These are phyloP conservation scores for Actinia equina DNA, from an alignment of 64 coral and sea anemone genomes.

Conservation along the genomic window DNA sequence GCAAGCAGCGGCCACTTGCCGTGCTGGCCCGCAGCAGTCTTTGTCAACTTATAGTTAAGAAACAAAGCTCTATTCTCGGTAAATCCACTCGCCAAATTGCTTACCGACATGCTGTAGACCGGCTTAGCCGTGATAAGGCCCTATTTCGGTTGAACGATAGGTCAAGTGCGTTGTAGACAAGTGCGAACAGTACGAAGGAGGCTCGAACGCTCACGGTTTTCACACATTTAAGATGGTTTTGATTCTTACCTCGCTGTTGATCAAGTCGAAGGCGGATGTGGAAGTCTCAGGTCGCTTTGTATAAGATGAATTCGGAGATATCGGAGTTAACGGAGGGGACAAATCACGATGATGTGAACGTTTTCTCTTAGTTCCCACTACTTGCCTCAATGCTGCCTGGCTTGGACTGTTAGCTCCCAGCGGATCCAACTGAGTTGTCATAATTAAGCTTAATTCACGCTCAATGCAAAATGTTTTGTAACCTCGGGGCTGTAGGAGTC, in stretches of 20 bases:
- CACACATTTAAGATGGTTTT: constrained; percentile 24
- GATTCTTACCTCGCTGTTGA: constrained; percentile 85
- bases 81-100: background rate
- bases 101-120: constrained; percentile 34
- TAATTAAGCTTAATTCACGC: constrained; percentile 99
- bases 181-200: constrained; percentile 45
- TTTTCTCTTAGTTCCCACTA: constrained; percentile 70
- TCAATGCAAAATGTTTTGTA: constrained; percentile 98
- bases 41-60: constrained; percentile 21
- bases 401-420: constrained; percentile 71
- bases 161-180: constrained; percentile 64
- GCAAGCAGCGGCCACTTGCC: constrained; percentile 20
- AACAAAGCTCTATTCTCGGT: constrained; percentile 3
- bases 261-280: constrained; percentile 95
- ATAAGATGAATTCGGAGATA: constrained; percentile 96
- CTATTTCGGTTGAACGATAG: constrained; percentile 36
- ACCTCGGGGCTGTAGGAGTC: constrained; percentile 95
- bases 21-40: constrained; percentile 27
- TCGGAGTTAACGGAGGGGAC: constrained; percentile 96
- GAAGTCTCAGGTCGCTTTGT: constrained; percentile 87
- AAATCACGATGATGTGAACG: constrained; percentile 92
- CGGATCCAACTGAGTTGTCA: constrained; percentile 94
- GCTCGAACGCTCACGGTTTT: constrained; percentile 14
- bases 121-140: background rate
- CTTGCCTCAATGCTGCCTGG: constrained; percentile 66